phyloP scores from a whole-genome alignment of 2,113 vertebrate genomes.

The Triplophysa siluroides region DNA sequence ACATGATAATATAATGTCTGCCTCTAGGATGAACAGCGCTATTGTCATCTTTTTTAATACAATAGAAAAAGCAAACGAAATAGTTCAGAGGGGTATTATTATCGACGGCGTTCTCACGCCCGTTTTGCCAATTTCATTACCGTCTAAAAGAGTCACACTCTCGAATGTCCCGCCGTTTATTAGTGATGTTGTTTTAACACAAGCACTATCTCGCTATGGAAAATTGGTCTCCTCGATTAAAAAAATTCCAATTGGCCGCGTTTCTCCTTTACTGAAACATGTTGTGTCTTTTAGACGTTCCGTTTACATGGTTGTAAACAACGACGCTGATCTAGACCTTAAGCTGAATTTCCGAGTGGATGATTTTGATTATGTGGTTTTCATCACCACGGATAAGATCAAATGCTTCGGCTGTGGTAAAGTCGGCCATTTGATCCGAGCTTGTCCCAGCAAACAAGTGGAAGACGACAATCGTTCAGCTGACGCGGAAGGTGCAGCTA shows the following conservation, averaged over 20 bases:
- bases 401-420: constrained; percentile 21
- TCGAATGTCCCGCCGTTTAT: not conserved
- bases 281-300: constrained; percentile 51
- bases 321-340: not conserved
- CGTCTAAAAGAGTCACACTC: not conserved
- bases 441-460: not conserved
- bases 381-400: not conserved
- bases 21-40: not conserved
- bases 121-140: not conserved
- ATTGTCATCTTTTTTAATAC: not conserved
- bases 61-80: not conserved
- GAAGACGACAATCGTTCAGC: not conserved
- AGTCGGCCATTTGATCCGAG: not conserved
- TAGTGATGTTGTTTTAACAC: not conserved
- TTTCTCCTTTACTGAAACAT: not conserved
- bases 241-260: not conserved
- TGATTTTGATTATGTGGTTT: not conserved
- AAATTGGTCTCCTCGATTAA: constrained; percentile 3
- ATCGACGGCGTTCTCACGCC: not conserved
- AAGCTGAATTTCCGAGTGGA: not conserved
- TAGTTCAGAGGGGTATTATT: not conserved
- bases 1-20: not conserved
- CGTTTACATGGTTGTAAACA: not conserved
- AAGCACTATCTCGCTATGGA: not conserved
- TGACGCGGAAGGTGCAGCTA: not conserved